Percentiles rank a stretch among this genome's conserved stretches.
These are phyloP conservation scores for Chlamydotis undulata DNA, from an alignment of 2,113 vertebrate species.

Conservation along the genomic window DNA sequence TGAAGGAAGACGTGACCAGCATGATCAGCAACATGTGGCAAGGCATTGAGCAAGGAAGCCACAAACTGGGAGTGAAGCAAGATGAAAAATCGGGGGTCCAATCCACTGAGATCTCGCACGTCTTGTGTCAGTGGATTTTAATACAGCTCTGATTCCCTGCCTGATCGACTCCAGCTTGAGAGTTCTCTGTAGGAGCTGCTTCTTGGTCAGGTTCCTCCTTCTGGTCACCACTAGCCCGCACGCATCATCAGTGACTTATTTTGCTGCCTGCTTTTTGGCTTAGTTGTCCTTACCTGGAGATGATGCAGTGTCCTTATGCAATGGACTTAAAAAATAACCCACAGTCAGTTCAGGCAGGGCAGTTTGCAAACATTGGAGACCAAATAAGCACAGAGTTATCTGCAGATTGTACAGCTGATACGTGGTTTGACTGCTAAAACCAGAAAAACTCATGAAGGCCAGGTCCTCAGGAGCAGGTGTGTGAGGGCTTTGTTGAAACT, in stretches of 20 bases:
- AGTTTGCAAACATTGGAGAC: background rate
- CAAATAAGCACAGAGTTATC: background rate
- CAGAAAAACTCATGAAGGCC: background rate
- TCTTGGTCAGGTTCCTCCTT: background rate
- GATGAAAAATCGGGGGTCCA: background rate
- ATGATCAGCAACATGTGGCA: background rate
- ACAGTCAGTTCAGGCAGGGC: background rate
- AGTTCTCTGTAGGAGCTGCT: background rate
- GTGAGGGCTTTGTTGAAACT: background rate
- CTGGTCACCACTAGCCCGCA: background rate
- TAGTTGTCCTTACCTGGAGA: background rate
- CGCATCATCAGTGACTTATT: background rate
- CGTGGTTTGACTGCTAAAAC: background rate
- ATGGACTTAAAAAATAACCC: background rate
- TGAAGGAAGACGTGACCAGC: background rate
- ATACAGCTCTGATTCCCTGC: background rate
- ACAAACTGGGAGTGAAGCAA: background rate
- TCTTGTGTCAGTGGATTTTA: background rate
- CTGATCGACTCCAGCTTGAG: background rate
- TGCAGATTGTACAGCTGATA: background rate
- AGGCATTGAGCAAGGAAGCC: background rate
- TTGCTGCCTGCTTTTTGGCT: background rate
- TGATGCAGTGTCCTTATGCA: background rate
- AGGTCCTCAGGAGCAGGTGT: background rate
- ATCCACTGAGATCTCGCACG: fast-evolving